Evolutionary conservation across 2,113 vertebrate genomes (phyloP), one percentile per base, ranked within the genome.

Genomic region (Ciconia boyciana): DNA sequence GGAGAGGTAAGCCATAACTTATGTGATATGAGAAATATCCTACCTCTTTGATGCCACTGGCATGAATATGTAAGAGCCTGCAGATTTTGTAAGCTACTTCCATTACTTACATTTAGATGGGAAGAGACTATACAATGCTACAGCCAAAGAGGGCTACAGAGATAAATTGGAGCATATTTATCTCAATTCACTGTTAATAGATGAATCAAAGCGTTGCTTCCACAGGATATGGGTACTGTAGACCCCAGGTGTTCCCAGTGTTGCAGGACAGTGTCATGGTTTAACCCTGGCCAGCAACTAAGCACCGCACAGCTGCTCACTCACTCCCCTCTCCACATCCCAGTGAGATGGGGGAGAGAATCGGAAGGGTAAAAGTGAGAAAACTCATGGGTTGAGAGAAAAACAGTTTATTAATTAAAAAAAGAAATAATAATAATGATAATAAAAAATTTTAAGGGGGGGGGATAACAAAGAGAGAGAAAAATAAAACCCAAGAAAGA

Each of bases 241-340:
- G 71, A 29, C n/a, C 10, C 8, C 2, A 3, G 15, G 29, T 25
- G 14, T 36, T 88, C 32, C 24, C 4, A 2, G 48, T 75, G n/a
- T 28, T 74, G 25, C 39, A n/a, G 34, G 28, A 39, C 25, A 44
- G 41, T 18, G n/a, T 49, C 0, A 1, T 61, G 32, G 36, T 55
- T 80, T 89, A 68, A 55, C 16, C 36, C 22, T 1, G 4, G 21
- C 10, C 0, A 0, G 18, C 17, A 66, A 1, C 9, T 12, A n/a
- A 66, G 36, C 32, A 43, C 34, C 32, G 26, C 17, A n/a, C 43
- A 41, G 39, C 44, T 16, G 6, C 36, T 41, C 4, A 5, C 17
- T 48, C 8, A 2, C 32, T 32, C 8, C 9, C 34, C 36, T 21
- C 24, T 20, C 17, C 18, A 1, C 20, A 2, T 7, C 17, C 3